phyloP scores from a whole-genome alignment of 2,113 vertebrate species.

The Cacatua alba region DNA sequence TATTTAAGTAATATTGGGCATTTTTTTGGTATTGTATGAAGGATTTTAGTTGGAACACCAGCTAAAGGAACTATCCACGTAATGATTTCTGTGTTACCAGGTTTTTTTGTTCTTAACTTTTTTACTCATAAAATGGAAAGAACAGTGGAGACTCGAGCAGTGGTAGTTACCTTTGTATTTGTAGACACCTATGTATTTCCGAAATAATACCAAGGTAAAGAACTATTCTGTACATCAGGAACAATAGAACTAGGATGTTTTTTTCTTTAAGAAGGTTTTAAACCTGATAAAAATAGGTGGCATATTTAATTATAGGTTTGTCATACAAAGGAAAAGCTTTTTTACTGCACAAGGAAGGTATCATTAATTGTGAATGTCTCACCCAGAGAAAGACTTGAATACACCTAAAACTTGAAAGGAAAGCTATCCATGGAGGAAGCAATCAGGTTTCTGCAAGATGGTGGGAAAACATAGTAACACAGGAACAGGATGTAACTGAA shows the following conservation, averaged over 20 bases:
- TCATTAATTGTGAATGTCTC: not conserved
- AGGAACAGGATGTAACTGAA: constrained; percentile 67
- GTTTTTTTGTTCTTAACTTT: not conserved
- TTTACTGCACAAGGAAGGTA: not conserved
- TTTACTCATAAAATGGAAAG: not conserved
- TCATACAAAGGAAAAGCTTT: not conserved
- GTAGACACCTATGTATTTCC: not conserved
- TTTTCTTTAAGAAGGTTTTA: not conserved
- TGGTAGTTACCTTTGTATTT: not conserved
- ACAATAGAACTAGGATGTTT: not conserved
- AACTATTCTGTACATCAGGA: not conserved
- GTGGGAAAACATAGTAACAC: constrained; percentile 51
- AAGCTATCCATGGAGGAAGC: constrained; percentile 5
- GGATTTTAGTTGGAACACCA: not conserved
- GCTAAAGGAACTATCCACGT: not conserved
- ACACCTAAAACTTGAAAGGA: constrained; percentile 34
- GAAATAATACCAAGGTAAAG: not conserved
- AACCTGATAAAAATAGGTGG: not conserved
- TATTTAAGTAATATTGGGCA: not conserved
- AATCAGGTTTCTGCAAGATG: constrained; percentile 49
- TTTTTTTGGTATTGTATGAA: not conserved
- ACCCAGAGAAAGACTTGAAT: constrained; percentile 1
- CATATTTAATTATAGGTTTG: not conserved
- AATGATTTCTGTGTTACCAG: not conserved
- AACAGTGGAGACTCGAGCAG: not conserved